These are phyloP conservation scores for Dasysyrphus albostriatus DNA, from an alignment of 2,888 invertebrate species.

Conservation along the genomic window DNA sequence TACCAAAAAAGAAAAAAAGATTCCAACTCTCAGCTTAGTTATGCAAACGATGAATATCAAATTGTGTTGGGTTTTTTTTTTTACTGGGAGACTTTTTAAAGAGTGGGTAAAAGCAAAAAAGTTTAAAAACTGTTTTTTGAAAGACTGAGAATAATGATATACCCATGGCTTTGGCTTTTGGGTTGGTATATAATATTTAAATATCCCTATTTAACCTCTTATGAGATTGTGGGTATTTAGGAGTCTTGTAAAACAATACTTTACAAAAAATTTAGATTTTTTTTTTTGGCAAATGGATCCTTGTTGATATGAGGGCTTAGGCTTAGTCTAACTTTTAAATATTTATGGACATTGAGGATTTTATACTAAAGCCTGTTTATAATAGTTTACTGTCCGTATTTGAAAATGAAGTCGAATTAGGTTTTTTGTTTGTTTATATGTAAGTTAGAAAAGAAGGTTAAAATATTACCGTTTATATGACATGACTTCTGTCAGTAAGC, in stretches of 20 bases:
- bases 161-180: neutral
- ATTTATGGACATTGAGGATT: conserved; percentile 5
- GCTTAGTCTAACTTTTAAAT: neutral
- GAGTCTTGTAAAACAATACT: conserved; percentile 40
- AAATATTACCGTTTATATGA: too few species aligned
- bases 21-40: conserved; percentile 63
- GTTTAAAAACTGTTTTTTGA: conserved; percentile 4
- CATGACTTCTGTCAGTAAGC: too few species aligned
- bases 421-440: too few species aligned
- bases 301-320: conserved; percentile 15
- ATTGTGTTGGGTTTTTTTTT: conserved; percentile 67
- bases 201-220: conserved; percentile 23
- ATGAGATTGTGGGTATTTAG: conserved; percentile 48
- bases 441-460: too few species aligned
- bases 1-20: conserved; percentile 40
- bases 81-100: conserved; percentile 39
- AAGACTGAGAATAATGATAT: neutral
- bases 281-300: neutral
- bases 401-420: too few species aligned
- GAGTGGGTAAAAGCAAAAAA: conserved; percentile 1
- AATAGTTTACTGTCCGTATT: too few species aligned
- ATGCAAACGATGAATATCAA: conserved; percentile 74
- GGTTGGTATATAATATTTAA: neutral
- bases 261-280: conserved; percentile 12
- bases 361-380: neutral